Percentiles rank a stretch among this genome's conserved stretches.
These are phyloP conservation scores for Triops longicaudatus DNA, from an alignment of 1,140 invertebrate species.

Conservation along the genomic window DNA sequence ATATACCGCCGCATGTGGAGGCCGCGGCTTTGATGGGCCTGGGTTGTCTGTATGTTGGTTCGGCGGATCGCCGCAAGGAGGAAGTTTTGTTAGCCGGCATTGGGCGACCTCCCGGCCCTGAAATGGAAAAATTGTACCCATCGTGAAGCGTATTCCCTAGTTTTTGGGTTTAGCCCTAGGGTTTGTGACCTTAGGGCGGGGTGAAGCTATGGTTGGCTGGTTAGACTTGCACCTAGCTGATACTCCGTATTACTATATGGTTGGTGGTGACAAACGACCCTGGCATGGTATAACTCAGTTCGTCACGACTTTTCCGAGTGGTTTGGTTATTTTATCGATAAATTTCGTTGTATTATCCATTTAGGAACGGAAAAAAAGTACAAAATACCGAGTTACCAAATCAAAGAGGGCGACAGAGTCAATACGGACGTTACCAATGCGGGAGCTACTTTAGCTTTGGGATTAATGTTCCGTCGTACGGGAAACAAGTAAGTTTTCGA, in stretches of 20 bases:
- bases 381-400: conserved; percentile 70
- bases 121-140: conserved; percentile 37
- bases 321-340: background rate
- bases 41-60: too few relatives aligned
- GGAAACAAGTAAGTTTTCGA: conserved; percentile 50
- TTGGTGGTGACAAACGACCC: conserved; percentile 75
- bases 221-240: conserved; percentile 72
- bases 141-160: conserved; percentile 55
- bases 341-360: background rate
- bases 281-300: conserved; percentile 16
- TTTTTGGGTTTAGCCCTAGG: conserved; percentile 88
- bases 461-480: conserved; percentile 84
- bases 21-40: too few relatives aligned
- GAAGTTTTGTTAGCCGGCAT: too few relatives aligned
- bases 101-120: too few relatives aligned
- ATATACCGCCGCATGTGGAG: too few relatives aligned
- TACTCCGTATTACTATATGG: conserved; percentile 84
- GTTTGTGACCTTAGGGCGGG: conserved; percentile 71
- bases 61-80: conserved; percentile 35
- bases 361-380: conserved; percentile 73
- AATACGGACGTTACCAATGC: conserved; percentile 94
- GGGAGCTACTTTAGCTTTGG: conserved; percentile 85
- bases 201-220: conserved; percentile 50
- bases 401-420: conserved; percentile 81
- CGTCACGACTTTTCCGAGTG: background rate